Evolutionary conservation across 2,888 invertebrate genomes (phyloP).

Genomic region (Caenorhabditis sp.): DNA sequence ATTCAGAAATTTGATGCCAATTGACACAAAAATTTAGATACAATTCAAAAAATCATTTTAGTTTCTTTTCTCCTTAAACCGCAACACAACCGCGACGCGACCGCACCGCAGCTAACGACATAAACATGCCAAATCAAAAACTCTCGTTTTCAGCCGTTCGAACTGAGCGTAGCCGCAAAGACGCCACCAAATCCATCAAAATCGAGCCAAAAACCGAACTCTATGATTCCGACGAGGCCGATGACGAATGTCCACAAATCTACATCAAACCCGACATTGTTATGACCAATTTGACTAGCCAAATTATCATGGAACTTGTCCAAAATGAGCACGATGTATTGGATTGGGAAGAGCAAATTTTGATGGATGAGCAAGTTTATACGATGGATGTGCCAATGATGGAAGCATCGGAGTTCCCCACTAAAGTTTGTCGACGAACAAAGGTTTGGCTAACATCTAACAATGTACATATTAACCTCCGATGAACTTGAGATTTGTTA

Average conservation of each 20-base stretch:
- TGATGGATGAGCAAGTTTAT: constrained; percentile 2
- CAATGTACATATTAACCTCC: not conserved
- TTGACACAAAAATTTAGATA: too few relatives aligned
- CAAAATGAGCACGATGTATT: constrained; percentile 13
- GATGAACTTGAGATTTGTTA: not conserved
- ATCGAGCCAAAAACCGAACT: constrained; percentile 9
- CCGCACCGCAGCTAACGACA: too few relatives aligned
- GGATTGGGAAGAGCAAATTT: constrained; percentile 9
- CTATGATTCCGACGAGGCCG: constrained; percentile 6
- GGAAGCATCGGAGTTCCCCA: constrained; percentile 13
- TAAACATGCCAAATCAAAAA: too few relatives aligned
- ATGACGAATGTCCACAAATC: constrained; percentile 19
- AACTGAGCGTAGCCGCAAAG: constrained; percentile 17
- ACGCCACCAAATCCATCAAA: not conserved
- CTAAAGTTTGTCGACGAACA: constrained; percentile 29
- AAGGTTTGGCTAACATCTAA: constrained; percentile 12
- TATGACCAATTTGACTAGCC: constrained; percentile 3
- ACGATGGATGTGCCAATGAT: constrained; percentile 24
- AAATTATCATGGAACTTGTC: constrained; percentile 5
- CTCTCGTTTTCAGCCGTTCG: constrained; percentile 40
- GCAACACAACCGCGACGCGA: too few relatives aligned
- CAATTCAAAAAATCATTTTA: too few relatives aligned
- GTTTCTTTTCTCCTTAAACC: too few relatives aligned
- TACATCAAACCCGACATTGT: constrained; percentile 22
- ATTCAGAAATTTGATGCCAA: too few relatives aligned